These are phyloP conservation scores for Percopsis omiscomaycus DNA, from an alignment of 2,797 vertebrate species.

Conservation along the genomic window DNA sequence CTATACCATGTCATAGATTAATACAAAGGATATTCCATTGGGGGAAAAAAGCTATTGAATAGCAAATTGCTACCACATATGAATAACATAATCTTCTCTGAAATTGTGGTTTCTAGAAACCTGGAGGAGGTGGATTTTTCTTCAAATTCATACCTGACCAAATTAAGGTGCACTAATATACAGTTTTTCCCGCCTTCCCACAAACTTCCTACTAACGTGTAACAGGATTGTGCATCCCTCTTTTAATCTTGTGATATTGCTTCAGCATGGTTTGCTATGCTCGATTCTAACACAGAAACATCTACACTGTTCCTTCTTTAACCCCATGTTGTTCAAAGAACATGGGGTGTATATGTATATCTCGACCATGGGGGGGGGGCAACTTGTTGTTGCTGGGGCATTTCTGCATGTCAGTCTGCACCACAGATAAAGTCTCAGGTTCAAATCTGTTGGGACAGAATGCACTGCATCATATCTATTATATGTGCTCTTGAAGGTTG, in stretches of 20 bases:
- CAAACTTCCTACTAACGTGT: slow-evolving; percentile 30
- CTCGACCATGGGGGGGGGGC: too few species aligned
- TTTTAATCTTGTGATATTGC: slow-evolving; percentile 36
- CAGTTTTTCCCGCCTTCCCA: slow-evolving; percentile 36
- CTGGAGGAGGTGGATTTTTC: slow-evolving; percentile 82
- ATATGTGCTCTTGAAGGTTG: too few species aligned
- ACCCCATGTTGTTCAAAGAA: slow-evolving; percentile 4
- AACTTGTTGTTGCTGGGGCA: too few species aligned
- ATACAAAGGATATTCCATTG: too few species aligned
- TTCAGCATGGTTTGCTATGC: slow-evolving; percentile 43
- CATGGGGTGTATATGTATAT: not conserved
- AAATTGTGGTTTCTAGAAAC: slow-evolving; percentile 86
- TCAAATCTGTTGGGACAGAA: too few species aligned
- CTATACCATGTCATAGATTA: too few species aligned
- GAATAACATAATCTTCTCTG: slow-evolving; percentile 70
- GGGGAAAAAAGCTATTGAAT: too few species aligned
- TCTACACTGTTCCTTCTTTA: slow-evolving; percentile 22
- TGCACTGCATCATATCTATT: too few species aligned
- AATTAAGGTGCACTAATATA: slow-evolving; percentile 85
- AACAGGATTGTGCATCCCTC: slow-evolving; percentile 41
- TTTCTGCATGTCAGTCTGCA: too few species aligned
- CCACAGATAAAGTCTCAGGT: too few species aligned
- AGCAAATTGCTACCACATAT: not conserved
- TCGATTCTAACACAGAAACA: slow-evolving; percentile 58
- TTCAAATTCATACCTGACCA: slow-evolving; percentile 82